A percentile compares a stretch with the other conserved stretches of the same genome.
Evolutionary conservation across 2,113 vertebrate species (phyloP).

Genomic region (Tapirus terrestris): DNA sequence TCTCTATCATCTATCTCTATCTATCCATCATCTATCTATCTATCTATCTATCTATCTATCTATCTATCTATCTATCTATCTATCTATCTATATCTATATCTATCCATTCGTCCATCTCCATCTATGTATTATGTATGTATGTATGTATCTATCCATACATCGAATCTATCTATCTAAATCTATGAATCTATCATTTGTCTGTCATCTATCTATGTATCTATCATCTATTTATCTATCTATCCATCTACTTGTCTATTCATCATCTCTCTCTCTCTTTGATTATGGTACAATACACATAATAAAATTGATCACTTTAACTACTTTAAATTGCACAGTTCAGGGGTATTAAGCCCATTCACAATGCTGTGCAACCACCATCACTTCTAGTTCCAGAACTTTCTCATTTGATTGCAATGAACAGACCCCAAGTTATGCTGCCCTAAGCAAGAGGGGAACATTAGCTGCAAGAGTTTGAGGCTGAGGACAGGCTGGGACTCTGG

Average conservation of each 20-base stretch:
- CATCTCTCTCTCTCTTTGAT: not conserved
- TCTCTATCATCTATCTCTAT: not conserved
- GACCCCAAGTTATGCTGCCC: not conserved
- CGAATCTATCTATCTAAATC: not conserved
- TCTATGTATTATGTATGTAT: too few species aligned
- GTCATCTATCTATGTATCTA: too few species aligned
- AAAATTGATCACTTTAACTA: not conserved
- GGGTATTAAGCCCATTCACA: not conserved
- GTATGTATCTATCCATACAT: too few species aligned
- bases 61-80: not conserved
- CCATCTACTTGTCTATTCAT: not conserved
- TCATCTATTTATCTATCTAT: not conserved
- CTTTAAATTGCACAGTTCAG: not conserved
- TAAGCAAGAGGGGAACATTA: too few species aligned
- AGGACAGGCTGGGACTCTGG: too few species aligned
- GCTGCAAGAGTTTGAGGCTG: not conserved
- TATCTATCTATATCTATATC: not conserved
- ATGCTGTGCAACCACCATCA: fast-evolving
- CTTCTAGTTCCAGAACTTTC: not conserved
- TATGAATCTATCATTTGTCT: not conserved
- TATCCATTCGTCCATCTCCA: not conserved
- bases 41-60: fast-evolving
- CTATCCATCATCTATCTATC: not conserved
- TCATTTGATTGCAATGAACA: not conserved
- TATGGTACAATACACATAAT: not conserved